Evolutionary conservation across 2,888 invertebrate species (phyloP).

Genomic region (Athetis lepigone): DNA sequence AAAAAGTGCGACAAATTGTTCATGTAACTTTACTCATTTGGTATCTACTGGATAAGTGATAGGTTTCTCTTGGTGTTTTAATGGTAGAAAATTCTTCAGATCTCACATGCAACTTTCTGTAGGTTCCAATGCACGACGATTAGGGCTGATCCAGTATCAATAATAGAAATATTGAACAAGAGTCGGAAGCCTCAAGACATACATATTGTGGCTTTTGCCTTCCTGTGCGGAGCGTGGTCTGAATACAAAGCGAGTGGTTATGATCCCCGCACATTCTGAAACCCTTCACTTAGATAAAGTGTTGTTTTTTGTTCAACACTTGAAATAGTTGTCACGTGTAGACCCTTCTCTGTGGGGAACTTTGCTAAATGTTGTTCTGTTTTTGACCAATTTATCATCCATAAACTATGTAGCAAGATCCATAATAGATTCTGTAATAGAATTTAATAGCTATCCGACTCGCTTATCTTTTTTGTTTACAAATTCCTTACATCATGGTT

Average conservation of each 20-base stretch:
- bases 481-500: conserved; percentile 16
- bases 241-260: conserved; percentile 81
- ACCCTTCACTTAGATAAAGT: conserved; percentile 78
- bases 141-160: conserved; percentile 72
- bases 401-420: conserved; percentile 46
- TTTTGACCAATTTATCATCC: conserved; percentile 47
- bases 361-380: conserved; percentile 57
- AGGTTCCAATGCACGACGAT: conserved; percentile 65
- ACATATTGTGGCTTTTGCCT: conserved; percentile 86
- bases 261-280: conserved; percentile 73
- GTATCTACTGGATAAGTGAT: conserved; percentile 46
- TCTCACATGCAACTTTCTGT: conserved; percentile 48
- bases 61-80: conserved; percentile 38
- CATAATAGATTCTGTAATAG: conserved; percentile 12
- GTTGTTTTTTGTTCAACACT: conserved; percentile 74
- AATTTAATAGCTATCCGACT: conserved; percentile 14
- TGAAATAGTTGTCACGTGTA: conserved; percentile 74
- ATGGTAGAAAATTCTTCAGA: conserved; percentile 36
- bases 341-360: conserved; percentile 61
- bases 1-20: conserved; percentile 53
- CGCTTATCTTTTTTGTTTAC: conserved; percentile 9
- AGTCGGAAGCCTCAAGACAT: conserved; percentile 83
- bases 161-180: conserved; percentile 84
- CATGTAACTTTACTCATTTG: conserved; percentile 52
- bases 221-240: conserved; percentile 76